Evolutionary conservation across 2,888 invertebrate species (phyloP), one percentile per base, ranked within the genome.

Genomic region (Trichacis sp.): DNA sequence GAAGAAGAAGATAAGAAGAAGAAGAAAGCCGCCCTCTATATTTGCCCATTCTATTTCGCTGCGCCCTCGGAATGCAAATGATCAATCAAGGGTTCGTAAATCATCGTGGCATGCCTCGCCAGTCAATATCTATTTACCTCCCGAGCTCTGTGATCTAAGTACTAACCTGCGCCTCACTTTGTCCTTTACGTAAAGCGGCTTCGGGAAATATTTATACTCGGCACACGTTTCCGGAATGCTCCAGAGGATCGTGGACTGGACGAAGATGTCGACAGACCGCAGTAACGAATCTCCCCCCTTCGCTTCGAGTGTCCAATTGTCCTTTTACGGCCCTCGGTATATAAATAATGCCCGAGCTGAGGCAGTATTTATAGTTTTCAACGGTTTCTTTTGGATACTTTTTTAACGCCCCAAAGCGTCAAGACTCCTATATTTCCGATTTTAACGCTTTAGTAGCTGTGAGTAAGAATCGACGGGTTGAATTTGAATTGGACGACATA

Each of bases 41-140:
- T 12, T n/a, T 46, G 14, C 20, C 11, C 43, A 19, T 30, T 9
- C 38, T 46, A 15, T 49, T 49, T 24, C 29, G 29, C 24, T 42
- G 19, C 62, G 52, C 60, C 51, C 54, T 57, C 66, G 66, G 78
- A 79, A 82, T 81, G 79, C 79, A 80, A 82, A 80, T 78, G 79
- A 81, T 81, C 82, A 80, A 82, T 82, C 81, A 82, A 80, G 75
- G 69, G 71, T 74, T 72, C 75, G 75, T 78, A 79, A 81, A 82
- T 82, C 79, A 80, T 73, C 66, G 68, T 70, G 71, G 72, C 74
- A 60, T 67, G 69, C 42, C 60, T 57, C 73, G 60, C 40, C 67
- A 62, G 64, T 30, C 43, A 15, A 40, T 43, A 33, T 43, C 19
- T 18, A 43, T 43, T 43, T 17, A 19, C 19, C n/a, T 43, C 11